A percentile compares a stretch with the other conserved stretches of the same genome.
These are phyloP conservation scores for Doris montereyensis DNA, from an alignment of 2,888 invertebrate genomes.

Conservation along the genomic window DNA sequence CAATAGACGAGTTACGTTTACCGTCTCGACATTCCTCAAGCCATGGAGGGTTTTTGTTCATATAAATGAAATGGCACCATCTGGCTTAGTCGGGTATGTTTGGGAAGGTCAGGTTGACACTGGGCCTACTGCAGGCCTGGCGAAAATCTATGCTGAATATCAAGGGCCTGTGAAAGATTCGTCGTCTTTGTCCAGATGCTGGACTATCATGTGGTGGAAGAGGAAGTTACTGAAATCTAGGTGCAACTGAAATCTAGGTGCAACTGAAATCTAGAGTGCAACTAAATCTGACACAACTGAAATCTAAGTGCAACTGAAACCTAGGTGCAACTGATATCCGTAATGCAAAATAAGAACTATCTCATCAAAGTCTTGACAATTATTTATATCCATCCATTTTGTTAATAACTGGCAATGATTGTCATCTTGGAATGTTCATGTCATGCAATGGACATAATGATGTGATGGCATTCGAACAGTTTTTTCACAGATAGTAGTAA, in stretches of 20 bases:
- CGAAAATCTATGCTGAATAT: conserved; percentile 65
- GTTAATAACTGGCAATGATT: too few relatives aligned
- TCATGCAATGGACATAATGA: too few relatives aligned
- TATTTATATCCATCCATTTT: too few relatives aligned
- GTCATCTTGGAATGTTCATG: too few relatives aligned
- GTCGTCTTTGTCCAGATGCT: conserved; percentile 65
- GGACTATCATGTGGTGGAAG: conserved; percentile 65
- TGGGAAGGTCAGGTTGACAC: conserved; percentile 68
- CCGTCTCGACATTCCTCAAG: conserved; percentile 66
- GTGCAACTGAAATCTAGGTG: neutral
- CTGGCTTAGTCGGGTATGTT: conserved; percentile 58
- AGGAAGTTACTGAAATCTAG: conserved; percentile 65
- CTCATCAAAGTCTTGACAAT: neutral
- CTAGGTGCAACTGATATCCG: too few relatives aligned
- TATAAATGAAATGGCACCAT: conserved; percentile 60
- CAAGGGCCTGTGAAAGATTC: conserved; percentile 55
- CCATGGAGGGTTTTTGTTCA: conserved; percentile 65
- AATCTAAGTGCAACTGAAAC: conserved; percentile 47
- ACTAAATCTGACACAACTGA: conserved; percentile 66
- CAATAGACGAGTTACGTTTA: conserved; percentile 65
- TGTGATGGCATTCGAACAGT: too few relatives aligned
- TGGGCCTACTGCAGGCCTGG: conserved; percentile 49
- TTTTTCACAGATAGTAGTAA: too few relatives aligned
- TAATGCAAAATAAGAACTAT: too few relatives aligned
- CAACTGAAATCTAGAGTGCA: too few relatives aligned